Base-by-base conservation (phyloP, 2,888 invertebrate species). In the Drosophila meridionalis region DNA sequence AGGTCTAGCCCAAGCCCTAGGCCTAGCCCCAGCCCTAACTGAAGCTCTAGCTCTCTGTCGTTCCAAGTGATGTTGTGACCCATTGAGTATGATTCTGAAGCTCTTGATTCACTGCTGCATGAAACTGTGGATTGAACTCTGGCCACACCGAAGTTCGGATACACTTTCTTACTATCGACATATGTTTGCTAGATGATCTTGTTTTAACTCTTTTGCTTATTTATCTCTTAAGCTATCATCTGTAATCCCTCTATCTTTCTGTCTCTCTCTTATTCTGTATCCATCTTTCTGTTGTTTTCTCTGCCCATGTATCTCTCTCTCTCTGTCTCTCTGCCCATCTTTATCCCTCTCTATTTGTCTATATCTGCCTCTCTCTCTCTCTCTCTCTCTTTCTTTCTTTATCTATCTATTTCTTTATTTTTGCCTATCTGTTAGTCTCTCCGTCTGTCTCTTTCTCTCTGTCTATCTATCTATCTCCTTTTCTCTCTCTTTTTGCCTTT, bases 81-180 rank as follows among this genome's bases (percentile, higher is more conserved):
- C 67, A 65, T 56, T 62, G n/a, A 61, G 68, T 61, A 50, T 52
- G 28, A 60, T 67, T 72, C 77, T 71, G 45, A 9, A 65, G 42
- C 57, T 56, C 48, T 53, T 30, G 14, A 56, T 60, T 20, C 12
- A 45, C 28, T 65, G 32, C 32, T 53, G 50, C 53, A 34, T 48
- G n/a, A 32, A 73, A 55, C 26, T n/a, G 28, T n/a, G 0, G 0
- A 8, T 14, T 55, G 14, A 14, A 5, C 9, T 32, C 32, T 32
- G 8, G 4, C 1, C 34, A 52, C 26, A 11, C 38, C 52, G 47
- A 53, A 42, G 3, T 9, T 30, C 5, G 2, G 26, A 75, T 69
- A 55, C 74, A 6, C 69, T 75, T 38, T 5, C 8, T 28, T 12
- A 6, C 69, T 75, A 34, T 5, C 8, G 40, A 26, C 14, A 14